phyloP scores from a whole-genome alignment of 2,797 vertebrate genomes.

The Gymnothorax javanicus region DNA sequence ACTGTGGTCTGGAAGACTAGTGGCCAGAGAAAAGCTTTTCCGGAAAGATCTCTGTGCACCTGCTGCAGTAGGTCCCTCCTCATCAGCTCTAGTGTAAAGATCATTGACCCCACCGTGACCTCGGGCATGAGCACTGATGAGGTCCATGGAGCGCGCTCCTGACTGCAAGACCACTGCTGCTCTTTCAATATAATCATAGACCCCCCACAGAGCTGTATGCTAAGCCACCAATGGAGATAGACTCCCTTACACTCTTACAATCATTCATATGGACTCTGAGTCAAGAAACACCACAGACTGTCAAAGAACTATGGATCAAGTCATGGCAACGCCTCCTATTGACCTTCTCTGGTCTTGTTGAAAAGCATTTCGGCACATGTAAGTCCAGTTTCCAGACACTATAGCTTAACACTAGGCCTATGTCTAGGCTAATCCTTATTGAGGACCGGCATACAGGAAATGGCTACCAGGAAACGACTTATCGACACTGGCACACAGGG shows the following conservation, averaged over 20 bases:
- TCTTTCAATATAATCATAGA: slow-evolving; percentile 79
- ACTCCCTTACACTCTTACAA: slow-evolving; percentile 77
- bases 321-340: too few species aligned
- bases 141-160: slow-evolving; percentile 57
- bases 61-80: slow-evolving; percentile 61
- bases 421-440: too few species aligned
- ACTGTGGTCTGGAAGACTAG: not conserved
- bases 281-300: slow-evolving; percentile 56
- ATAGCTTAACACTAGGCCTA: too few species aligned
- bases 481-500: too few species aligned
- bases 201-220: slow-evolving; percentile 77
- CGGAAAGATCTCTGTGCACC: slow-evolving; percentile 18
- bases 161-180: not conserved
- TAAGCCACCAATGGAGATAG: slow-evolving; percentile 82
- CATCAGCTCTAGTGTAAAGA: slow-evolving; percentile 75
- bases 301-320: too few species aligned
- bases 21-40: not conserved
- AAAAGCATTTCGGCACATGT: too few species aligned
- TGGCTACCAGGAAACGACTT: too few species aligned
- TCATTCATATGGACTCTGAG: slow-evolving; percentile 74
- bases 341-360: too few species aligned
- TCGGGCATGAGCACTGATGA: slow-evolving; percentile 85
- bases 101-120: slow-evolving; percentile 82
- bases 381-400: too few species aligned
- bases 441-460: too few species aligned